These are phyloP conservation scores for Gallinago solitaria DNA, from an alignment of 2,797 vertebrate species.

Conservation along the genomic window DNA sequence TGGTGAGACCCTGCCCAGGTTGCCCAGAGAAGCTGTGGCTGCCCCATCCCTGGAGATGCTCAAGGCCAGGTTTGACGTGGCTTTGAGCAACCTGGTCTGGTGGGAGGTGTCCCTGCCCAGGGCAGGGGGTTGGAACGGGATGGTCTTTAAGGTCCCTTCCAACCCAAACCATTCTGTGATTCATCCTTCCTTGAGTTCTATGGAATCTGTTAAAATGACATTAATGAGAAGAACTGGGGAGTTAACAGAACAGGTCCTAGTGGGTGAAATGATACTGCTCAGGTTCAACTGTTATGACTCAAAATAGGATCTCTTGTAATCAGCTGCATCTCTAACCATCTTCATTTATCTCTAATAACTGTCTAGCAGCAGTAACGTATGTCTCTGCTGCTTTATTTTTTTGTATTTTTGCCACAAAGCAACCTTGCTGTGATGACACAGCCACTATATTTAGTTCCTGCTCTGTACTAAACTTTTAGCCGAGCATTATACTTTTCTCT, in stretches of 20 bases:
- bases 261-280: neutral
- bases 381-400: neutral
- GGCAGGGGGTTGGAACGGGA: no score
- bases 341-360: neutral
- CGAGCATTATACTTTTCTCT: neutral
- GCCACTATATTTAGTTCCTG: neutral
- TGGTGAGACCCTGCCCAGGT: no score
- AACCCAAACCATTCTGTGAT: no score
- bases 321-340: neutral
- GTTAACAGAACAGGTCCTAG: neutral
- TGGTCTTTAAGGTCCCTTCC: no score
- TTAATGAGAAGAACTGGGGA: neutral
- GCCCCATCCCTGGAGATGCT: no score
- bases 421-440: neutral
- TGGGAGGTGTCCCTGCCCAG: no score
- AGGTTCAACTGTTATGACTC: neutral
- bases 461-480: neutral
- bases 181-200: no score
- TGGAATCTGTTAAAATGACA: neutral
- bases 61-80: no score
- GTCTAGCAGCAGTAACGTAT: neutral
- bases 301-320: neutral
- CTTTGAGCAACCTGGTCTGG: no score
- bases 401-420: neutral
- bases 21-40: no score